Percentiles rank a stretch among this genome's conserved stretches.
These are phyloP conservation scores for Mola mola DNA, from an alignment of 2,113 vertebrate genomes.

Conservation along the genomic window DNA sequence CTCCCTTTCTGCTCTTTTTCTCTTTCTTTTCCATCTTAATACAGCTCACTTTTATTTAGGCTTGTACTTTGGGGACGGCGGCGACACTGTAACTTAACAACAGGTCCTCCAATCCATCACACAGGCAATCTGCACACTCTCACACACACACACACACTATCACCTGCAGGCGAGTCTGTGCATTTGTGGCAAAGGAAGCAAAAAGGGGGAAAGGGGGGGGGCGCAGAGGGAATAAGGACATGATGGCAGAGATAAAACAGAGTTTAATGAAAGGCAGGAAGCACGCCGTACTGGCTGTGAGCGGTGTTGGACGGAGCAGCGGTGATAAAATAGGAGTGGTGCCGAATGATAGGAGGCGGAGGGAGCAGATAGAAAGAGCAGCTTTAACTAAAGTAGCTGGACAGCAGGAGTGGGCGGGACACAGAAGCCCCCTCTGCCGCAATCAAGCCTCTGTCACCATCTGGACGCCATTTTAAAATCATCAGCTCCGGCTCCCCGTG, in stretches of 20 bases:
- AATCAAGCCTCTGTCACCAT: conserved; percentile 79
- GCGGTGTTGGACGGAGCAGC: conserved; percentile 21
- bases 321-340: conserved; percentile 47
- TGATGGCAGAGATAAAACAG: conserved; percentile 32
- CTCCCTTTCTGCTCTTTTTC: neutral
- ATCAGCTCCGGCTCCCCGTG: conserved; percentile 76
- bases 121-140: conserved; percentile 50
- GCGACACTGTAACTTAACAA: conserved; percentile 57
- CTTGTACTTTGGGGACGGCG: too few relatives aligned
- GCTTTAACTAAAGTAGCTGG: conserved; percentile 65
- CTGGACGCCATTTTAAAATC: conserved; percentile 83
- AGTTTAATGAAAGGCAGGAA: conserved; percentile 24
- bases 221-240: neutral
- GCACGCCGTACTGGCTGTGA: conserved; percentile 28
- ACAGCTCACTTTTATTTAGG: conserved; percentile 49
- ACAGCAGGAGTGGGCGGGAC: conserved; percentile 75
- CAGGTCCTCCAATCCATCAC: conserved; percentile 65
- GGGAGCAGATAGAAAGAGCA: conserved; percentile 52
- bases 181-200: neutral
- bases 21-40: conserved; percentile 34
- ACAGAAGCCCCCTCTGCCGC: conserved; percentile 67
- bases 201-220: neutral
- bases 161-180: conserved; percentile 41
- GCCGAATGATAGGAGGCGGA: conserved; percentile 42
- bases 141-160: too few relatives aligned